phyloP scores from a whole-genome alignment of 2,888 invertebrate species.

The Sceliomorpha sp. region DNA sequence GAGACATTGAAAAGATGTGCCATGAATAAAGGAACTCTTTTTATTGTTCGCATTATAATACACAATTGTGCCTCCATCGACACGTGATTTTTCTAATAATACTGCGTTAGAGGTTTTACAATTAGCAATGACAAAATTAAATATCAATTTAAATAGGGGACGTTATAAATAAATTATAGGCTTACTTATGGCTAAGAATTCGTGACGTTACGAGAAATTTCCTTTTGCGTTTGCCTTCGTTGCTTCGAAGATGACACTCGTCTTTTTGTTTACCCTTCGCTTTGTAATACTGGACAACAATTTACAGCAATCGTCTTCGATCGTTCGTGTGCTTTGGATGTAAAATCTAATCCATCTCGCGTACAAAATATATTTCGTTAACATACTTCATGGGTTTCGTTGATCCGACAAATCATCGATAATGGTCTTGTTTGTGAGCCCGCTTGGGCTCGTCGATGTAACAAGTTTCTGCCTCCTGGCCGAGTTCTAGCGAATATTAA shows the following conservation, averaged over 20 bases:
- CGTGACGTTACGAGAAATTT: constrained; percentile 57
- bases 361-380: too few relatives aligned
- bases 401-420: too few relatives aligned
- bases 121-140: constrained; percentile 67
- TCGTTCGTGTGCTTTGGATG: too few relatives aligned
- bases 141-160: constrained; percentile 71
- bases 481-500: too few relatives aligned
- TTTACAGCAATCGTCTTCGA: too few relatives aligned
- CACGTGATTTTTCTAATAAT: constrained; percentile 71
- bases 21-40: constrained; percentile 76
- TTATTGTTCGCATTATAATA: constrained; percentile 72
- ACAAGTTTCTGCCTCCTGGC: too few relatives aligned
- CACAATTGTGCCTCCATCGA: constrained; percentile 57
- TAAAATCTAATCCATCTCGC: too few relatives aligned
- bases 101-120: constrained; percentile 75
- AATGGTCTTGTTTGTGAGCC: too few relatives aligned
- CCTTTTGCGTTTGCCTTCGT: constrained; percentile 20
- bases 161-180: constrained; percentile 75
- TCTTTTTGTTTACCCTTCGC: constrained; percentile 11
- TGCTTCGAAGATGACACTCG: constrained; percentile 10
- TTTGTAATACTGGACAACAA: too few relatives aligned
- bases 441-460: too few relatives aligned
- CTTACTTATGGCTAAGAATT: constrained; percentile 62
- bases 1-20: constrained; percentile 45
- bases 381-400: too few relatives aligned